Conservation (phyloP, 2,888 invertebrate genomes). For the Polyploca ridens region DNA sequence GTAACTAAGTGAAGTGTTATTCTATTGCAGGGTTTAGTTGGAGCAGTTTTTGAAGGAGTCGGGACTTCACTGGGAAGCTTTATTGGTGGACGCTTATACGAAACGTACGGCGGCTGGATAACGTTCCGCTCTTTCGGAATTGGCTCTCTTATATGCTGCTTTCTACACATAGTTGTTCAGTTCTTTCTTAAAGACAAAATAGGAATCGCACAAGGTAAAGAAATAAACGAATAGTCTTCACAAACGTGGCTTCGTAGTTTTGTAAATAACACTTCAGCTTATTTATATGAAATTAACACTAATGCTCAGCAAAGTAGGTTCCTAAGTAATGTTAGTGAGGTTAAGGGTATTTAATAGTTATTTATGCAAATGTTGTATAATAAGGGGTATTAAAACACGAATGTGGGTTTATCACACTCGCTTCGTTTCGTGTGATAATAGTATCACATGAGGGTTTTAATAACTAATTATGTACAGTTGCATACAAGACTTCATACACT, state of each 20-base stretch:
- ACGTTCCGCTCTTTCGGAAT: slow-evolving; percentile 90
- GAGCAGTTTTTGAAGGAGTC: slow-evolving; percentile 94
- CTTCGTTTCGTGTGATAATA: too few relatives aligned
- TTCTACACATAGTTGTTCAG: slow-evolving; percentile 85
- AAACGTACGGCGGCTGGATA: slow-evolving; percentile 85
- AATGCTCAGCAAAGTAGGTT: neutral
- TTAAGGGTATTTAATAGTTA: neutral
- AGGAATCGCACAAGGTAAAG: slow-evolving; percentile 64
- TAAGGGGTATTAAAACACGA: too few relatives aligned
- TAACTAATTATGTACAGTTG: too few relatives aligned
- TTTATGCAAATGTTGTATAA: too few relatives aligned
- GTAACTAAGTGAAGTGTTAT: neutral
- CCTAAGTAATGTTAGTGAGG: neutral
- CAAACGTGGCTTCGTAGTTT: neutral
- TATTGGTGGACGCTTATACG: slow-evolving; percentile 89
- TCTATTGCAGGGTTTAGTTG: slow-evolving; percentile 89
- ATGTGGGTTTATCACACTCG: too few relatives aligned
- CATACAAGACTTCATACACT: too few relatives aligned
- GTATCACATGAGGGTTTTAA: too few relatives aligned
- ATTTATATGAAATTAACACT: neutral
- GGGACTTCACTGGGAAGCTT: slow-evolving; percentile 92
- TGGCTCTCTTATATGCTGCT: slow-evolving; percentile 85
- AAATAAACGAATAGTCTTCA: slow-evolving; percentile 20
- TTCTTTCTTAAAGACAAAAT: slow-evolving; percentile 51
- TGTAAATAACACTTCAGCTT: neutral